These are phyloP conservation scores for Pangasius sanitwongsei DNA, from an alignment of 2,797 vertebrate species.

Conservation along the genomic window DNA sequence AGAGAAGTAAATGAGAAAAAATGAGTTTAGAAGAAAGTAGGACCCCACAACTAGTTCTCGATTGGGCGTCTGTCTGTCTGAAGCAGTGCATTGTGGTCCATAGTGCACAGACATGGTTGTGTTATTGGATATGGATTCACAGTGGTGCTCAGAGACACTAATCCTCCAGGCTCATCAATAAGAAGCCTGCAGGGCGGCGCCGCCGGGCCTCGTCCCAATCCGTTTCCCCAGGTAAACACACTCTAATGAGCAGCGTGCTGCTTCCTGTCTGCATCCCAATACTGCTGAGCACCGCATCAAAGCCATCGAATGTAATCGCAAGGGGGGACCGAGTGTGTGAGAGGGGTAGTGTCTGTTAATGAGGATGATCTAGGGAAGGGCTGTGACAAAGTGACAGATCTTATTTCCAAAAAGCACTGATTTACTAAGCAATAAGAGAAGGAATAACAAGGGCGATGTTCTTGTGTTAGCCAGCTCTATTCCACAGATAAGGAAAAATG, in stretches of 20 bases:
- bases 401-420: not conserved
- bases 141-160: constrained; percentile 39
- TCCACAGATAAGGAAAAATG: not conserved
- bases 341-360: constrained; percentile 1
- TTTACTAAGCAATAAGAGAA: not conserved
- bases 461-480: not conserved
- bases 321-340: not conserved
- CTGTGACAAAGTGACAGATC: constrained; percentile 1
- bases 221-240: constrained; percentile 47
- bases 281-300: constrained; percentile 12
- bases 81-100: not conserved
- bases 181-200: constrained; percentile 42
- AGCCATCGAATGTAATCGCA: not conserved
- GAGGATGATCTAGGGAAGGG: not conserved
- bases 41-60: not conserved
- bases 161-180: constrained; percentile 51
- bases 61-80: constrained; percentile 19
- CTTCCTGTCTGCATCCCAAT: constrained; percentile 33
- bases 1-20: not conserved
- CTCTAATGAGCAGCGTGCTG: constrained; percentile 45
- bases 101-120: constrained; percentile 23
- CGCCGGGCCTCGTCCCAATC: constrained; percentile 12
- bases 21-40: not conserved
- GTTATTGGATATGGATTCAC: constrained; percentile 48
- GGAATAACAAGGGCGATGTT: not conserved